Evolutionary conservation across 2,113 vertebrate genomes (phyloP), one percentile per base, ranked within the genome.

Genomic region (Tachysurus vachellii): DNA sequence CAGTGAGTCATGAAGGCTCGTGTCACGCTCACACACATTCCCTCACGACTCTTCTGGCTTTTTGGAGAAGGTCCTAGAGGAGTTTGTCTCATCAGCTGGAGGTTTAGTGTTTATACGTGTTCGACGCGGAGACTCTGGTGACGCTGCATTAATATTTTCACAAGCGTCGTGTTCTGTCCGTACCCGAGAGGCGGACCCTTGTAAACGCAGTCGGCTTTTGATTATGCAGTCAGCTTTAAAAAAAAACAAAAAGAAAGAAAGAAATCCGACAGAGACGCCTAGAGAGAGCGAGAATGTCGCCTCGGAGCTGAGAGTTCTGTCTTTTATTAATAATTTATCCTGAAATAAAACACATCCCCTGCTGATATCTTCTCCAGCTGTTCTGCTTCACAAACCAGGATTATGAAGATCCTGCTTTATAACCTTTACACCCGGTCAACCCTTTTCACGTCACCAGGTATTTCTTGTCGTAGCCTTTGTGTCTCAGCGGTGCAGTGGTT

Each of bases 161-260:
- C 54, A 28, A 79, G 62, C 59, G 56, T 17, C 17, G 1, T 62
- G 62, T 3, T 86, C 71, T 44, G 19, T 11, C n/a, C 42, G 64
- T 57, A 50, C 64, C 50, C 47, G 31, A 86, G 83, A 80, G 10
- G 26, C 56, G 31, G 42, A n/a, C 17, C 14, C 57, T 53, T 61
- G 73, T 84, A 53, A 75, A 87, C 50, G 44, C 68, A 57, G n/a
- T 57, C 42, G 53, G 70, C n/a, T 47, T 71, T 85, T 80, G 76
- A 81, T 89, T 84, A 84, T 81, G 88, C 14, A 88, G 42, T 66
- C 44, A 0, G 36, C 57, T 75, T 64, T n/a, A n/a, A 54, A 66
- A 47, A 71, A 1, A 5, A 2, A 76, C 7, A 53, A 2, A 10
- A 19, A 21, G 16, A 71, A 0, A 5, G 2, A 76, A 14, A 53